A percentile compares a stretch with the other conserved stretches of the same genome.
These are phyloP conservation scores for Apostichopus californicus DNA, from an alignment of 35 echinoderm and acorn worm species.

Conservation along the genomic window DNA sequence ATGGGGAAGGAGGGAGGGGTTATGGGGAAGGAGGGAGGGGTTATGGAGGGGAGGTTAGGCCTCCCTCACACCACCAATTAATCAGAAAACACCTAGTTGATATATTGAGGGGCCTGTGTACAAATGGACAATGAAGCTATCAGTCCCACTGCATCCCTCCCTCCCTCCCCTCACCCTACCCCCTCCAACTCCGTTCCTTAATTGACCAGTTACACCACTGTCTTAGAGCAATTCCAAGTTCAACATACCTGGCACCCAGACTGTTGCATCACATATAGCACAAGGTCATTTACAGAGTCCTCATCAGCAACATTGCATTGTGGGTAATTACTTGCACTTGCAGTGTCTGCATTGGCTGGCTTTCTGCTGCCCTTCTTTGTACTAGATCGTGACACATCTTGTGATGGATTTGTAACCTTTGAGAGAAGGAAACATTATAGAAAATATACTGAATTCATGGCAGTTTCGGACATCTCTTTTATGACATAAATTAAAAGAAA, in stretches of 20 bases:
- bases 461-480: no score
- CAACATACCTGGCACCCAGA: conserved; percentile 86
- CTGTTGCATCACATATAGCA: conserved; percentile 74
- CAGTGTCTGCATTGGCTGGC: conserved; percentile 14
- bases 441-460: not conserved
- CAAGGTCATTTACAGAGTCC: conserved; percentile 61
- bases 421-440: not conserved
- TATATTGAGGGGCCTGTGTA: no score
- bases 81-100: no score
- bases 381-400: not conserved
- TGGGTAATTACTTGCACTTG: conserved; percentile 36
- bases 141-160: not conserved
- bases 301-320: conserved; percentile 40
- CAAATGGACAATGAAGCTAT: no score
- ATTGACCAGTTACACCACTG: not conserved
- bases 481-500: no score
- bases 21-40: no score
- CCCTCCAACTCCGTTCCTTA: not conserved
- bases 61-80: no score
- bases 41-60: no score
- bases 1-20: no score
- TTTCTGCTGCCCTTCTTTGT: conserved; percentile 26
- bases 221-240: no score
- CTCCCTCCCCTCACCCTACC: not conserved
- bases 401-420: not conserved